A percentile compares a stretch with the other conserved stretches of the same genome.
Evolutionary conservation across 2,888 invertebrate species (phyloP).

Genomic region (Luperina testacea): DNA sequence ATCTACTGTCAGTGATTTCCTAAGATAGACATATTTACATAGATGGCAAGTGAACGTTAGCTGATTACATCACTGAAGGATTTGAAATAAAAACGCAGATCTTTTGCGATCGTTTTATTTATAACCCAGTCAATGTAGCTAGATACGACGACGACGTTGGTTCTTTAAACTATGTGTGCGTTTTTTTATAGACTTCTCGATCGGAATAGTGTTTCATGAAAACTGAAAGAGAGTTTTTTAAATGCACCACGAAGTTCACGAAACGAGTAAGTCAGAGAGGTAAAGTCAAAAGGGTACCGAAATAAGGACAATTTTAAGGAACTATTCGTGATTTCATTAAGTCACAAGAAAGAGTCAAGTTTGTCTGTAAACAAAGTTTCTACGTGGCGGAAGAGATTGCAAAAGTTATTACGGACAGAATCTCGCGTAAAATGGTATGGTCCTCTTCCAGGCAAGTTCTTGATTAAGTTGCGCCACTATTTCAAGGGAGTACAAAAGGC

Average conservation of each 20-base stretch:
- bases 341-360: conserved; percentile 54
- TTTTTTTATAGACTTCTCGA: not conserved
- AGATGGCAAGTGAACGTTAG: conserved; percentile 37
- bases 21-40: conserved; percentile 42
- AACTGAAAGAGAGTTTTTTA: conserved; percentile 4
- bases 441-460: conserved; percentile 69
- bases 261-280: not conserved
- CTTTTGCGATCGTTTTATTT: conserved; percentile 48
- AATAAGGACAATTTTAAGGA: conserved; percentile 1
- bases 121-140: conserved; percentile 29
- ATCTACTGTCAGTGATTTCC: conserved; percentile 31
- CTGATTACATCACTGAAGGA: conserved; percentile 41
- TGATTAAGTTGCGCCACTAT: conserved; percentile 72
- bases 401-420: conserved; percentile 73
- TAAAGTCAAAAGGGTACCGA: not conserved
- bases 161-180: conserved; percentile 4
- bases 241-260: not conserved
- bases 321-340: conserved; percentile 44
- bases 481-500: conserved; percentile 36
- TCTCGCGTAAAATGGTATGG: conserved; percentile 62
- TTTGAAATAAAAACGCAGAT: conserved; percentile 32
- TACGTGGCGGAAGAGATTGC: conserved; percentile 70
- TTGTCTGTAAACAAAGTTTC: conserved; percentile 68
- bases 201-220: not conserved
- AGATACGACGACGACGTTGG: not conserved